Conservation (phyloP, 2,797 vertebrate species). For the Triplophysa bombifrons region DNA sequence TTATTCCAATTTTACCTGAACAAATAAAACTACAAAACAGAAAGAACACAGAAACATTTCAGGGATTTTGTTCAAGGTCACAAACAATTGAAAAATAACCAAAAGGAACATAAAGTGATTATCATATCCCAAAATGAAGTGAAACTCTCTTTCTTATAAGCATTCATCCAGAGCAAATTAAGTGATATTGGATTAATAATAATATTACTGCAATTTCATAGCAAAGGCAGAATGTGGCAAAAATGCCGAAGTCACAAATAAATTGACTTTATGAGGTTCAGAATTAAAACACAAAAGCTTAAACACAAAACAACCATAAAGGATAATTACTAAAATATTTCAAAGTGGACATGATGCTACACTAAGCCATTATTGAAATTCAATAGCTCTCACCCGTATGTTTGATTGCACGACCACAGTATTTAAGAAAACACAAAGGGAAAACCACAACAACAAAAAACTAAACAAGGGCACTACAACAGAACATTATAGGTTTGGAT, state of each 20-base stretch:
- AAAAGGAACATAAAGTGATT: not conserved
- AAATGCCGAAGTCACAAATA: not conserved
- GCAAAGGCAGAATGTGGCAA: not conserved
- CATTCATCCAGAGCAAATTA: not conserved
- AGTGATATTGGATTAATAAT: conserved; percentile 1
- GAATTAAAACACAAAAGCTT: conserved; percentile 13
- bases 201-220: not conserved
- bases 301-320: conserved; percentile 28
- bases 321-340: conserved; percentile 37
- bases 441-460: not conserved
- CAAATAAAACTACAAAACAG: not conserved
- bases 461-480: no score
- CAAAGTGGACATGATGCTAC: conserved; percentile 11
- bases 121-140: not conserved
- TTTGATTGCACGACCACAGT: not conserved
- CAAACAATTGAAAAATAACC: not conserved
- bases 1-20: not conserved
- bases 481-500: no score
- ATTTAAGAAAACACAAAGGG: not conserved
- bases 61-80: not conserved
- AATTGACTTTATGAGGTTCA: not conserved
- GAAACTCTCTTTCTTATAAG: not conserved
- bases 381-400: not conserved
- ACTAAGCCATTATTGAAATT: conserved; percentile 32
- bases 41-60: not conserved